These are phyloP conservation scores for Ameiurus melas DNA, from an alignment of 2,113 vertebrate species.

Conservation along the genomic window DNA sequence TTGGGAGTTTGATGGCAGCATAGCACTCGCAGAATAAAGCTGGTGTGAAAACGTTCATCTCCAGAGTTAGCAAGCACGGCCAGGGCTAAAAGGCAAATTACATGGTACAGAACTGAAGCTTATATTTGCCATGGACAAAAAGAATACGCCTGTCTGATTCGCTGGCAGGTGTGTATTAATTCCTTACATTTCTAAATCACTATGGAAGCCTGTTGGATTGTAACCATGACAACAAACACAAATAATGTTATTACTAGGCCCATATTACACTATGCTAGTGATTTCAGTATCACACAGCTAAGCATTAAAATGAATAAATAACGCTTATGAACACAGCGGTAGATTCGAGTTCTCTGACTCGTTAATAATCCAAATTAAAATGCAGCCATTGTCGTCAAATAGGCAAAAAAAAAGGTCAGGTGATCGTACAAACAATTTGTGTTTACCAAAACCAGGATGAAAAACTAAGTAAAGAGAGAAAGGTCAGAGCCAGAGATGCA, in stretches of 20 bases:
- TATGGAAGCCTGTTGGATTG: background rate
- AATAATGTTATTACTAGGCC: background rate
- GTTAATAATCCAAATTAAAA: background rate
- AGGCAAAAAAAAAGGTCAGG: background rate
- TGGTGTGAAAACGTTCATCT: background rate
- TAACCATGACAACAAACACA: slow-evolving; percentile 1
- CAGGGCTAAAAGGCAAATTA: slow-evolving; percentile 12
- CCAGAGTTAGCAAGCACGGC: background rate
- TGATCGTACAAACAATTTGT: background rate
- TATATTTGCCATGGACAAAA: background rate
- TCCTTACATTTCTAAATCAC: background rate
- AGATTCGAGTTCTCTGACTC: background rate
- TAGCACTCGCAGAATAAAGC: background rate
- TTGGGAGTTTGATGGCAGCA: background rate
- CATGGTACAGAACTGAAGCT: background rate
- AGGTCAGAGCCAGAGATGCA: background rate
- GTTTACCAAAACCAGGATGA: background rate
- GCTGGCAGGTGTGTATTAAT: background rate
- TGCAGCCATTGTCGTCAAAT: background rate
- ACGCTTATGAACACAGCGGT: background rate
- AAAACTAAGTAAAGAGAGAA: background rate
- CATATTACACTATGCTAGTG: background rate
- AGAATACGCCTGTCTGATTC: background rate
- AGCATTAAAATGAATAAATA: background rate
- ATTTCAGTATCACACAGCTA: background rate